Evolutionary conservation across 2,113 vertebrate species (phyloP), one percentile per base, ranked within the genome.

Genomic region (Suncus etruscus): DNA sequence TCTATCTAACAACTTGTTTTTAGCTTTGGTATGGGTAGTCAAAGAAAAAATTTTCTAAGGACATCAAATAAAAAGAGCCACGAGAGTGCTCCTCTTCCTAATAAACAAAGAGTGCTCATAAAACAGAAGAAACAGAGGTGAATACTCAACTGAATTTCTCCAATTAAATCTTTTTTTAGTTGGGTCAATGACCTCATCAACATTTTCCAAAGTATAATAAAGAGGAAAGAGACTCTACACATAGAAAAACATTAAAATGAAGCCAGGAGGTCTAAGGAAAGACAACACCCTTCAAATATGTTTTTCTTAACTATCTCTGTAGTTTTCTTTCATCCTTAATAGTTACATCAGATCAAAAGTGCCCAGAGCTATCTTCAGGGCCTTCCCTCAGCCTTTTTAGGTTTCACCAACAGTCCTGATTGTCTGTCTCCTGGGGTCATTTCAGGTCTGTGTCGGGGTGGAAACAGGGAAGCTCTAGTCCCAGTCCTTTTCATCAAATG

Each of bases 1-100:
- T 94, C 92, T 96, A 97, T 96, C 91, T 97, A 86, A 94, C 47
- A 78, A 94, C 97, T 91, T 94, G 96, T 92, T 97, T 97, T 96
- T 95, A 96, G 89, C 12, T 61, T 93, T 94, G 31, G 27, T 63
- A 61, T 69, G 11, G 39, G 70, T 72, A 79, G 58, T 48, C 20
- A 73, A 72, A 65, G 20, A 80, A 65, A 79, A 81, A 92, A 73
- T 20, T 92, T 68, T 39, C 51, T 39, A 50, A 9, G 87, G 87
- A 70, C 24, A 80, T 16, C 73, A 83, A 93, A 83, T 88, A 18
- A 86, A 78, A 58, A 94, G 12, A 29, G 27, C 31, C 29, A 80
- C 32, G 83, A 70, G 11, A 84, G 70, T n/a, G 8, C 1, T 47
- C 15, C 15, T 48, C 6, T 61, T 91, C 25, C 77, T 70, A 50